phyloP scores from a whole-genome alignment of 2,888 invertebrate genomes.

The Ochropleura leucogaster region DNA sequence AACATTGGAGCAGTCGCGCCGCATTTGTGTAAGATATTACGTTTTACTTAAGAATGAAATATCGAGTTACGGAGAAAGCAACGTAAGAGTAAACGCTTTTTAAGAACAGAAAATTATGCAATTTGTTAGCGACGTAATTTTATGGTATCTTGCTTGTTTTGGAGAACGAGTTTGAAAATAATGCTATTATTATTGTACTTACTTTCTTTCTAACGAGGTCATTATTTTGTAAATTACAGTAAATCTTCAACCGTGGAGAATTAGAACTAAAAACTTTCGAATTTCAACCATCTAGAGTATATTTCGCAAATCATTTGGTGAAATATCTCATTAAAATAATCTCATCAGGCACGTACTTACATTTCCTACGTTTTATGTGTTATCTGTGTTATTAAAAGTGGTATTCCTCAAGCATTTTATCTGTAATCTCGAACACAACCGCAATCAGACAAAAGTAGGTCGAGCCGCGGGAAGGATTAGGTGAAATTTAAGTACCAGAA shows the following conservation, averaged over 20 bases:
- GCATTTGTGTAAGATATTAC: slow-evolving; percentile 48
- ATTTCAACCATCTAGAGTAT: slow-evolving; percentile 39
- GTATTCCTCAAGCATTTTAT: slow-evolving; percentile 73
- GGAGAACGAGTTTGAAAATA: slow-evolving; percentile 3
- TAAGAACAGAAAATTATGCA: slow-evolving; percentile 43
- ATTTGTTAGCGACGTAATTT: slow-evolving; percentile 40
- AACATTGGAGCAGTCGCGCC: slow-evolving; percentile 46
- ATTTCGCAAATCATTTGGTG: slow-evolving; percentile 55
- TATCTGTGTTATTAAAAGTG: slow-evolving; percentile 59
- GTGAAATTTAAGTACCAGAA: slow-evolving; percentile 80
- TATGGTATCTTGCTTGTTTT: slow-evolving; percentile 24
- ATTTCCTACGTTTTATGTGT: slow-evolving; percentile 55
- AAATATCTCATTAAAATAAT: slow-evolving; percentile 56
- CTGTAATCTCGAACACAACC: slow-evolving; percentile 76
- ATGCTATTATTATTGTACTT: slow-evolving; percentile 9
- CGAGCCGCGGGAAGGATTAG: slow-evolving; percentile 75
- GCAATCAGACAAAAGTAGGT: slow-evolving; percentile 76
- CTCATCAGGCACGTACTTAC: slow-evolving; percentile 41
- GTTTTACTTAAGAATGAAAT: slow-evolving; percentile 38
- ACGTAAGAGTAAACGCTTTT: slow-evolving; percentile 41
- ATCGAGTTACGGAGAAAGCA: slow-evolving; percentile 26
- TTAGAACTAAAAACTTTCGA: slow-evolving; percentile 48
- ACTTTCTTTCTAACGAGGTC: slow-evolving; percentile 18
- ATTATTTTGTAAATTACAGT: slow-evolving; percentile 23
- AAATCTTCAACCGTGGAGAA: slow-evolving; percentile 5